A percentile compares a stretch with the other conserved stretches of the same genome.
phyloP scores from a whole-genome alignment of 2,113 vertebrate species.

The Desmodus rotundus region DNA sequence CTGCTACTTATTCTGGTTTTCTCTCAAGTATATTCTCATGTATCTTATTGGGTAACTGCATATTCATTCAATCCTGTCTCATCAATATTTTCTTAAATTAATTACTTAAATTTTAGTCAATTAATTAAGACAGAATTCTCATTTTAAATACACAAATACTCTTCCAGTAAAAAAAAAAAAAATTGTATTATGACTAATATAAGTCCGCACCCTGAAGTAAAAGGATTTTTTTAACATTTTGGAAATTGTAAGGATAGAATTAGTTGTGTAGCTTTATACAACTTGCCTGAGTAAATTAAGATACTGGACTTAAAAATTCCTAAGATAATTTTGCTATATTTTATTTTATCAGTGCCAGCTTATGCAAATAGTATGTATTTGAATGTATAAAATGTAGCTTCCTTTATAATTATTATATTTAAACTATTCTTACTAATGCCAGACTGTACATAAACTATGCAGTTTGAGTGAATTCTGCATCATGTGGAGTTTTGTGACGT shows the following conservation, averaged over 20 bases:
- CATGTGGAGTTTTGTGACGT: not conserved
- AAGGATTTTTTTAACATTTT: not conserved
- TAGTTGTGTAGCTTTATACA: not conserved
- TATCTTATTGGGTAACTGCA: not conserved
- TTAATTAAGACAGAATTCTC: not conserved
- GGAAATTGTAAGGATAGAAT: not conserved
- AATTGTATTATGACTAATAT: not conserved
- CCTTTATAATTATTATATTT: not conserved
- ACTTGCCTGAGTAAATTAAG: not conserved
- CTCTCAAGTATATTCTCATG: not conserved
- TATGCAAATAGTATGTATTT: not conserved
- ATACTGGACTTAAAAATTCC: not conserved
- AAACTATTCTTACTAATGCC: not conserved
- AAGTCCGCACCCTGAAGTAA: not conserved
- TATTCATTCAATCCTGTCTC: not conserved
- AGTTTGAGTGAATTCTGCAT: not conserved
- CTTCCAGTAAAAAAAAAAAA: not conserved
- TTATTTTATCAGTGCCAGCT: not conserved
- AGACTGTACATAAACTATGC: not conserved
- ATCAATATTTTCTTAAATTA: not conserved
- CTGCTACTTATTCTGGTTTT: not conserved
- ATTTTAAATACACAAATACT: not conserved
- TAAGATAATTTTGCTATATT: not conserved
- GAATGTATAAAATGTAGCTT: not conserved
- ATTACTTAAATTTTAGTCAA: not conserved